Evolutionary conservation across 2,888 invertebrate species (phyloP).

Genomic region (Scaptomyza parva): DNA sequence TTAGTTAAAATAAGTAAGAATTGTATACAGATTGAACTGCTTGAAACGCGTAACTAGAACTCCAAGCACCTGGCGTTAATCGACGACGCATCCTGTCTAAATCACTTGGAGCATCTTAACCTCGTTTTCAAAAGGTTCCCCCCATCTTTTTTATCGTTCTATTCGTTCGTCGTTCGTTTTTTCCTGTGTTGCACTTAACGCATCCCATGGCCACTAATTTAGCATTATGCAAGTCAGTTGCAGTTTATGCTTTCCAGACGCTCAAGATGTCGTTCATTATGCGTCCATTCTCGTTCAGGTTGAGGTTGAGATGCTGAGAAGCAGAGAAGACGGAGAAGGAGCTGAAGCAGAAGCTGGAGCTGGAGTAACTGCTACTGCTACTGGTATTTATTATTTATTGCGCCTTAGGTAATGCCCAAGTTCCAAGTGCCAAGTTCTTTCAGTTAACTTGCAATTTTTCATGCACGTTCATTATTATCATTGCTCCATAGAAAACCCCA

Average conservation of each 20-base stretch:
- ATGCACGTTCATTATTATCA: conserved; percentile 80
- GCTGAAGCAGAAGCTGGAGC: not conserved
- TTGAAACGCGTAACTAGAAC: conserved; percentile 7
- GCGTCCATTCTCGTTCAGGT: conserved; percentile 66
- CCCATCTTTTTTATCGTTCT: not conserved
- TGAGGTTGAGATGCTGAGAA: no score
- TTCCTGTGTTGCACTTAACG: conserved; percentile 32
- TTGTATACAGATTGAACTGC: conserved; percentile 9
- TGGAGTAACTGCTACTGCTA: not conserved
- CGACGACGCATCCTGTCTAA: conserved; percentile 55
- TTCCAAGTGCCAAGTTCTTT: conserved; percentile 65
- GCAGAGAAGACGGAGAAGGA: no score
- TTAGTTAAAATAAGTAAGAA: conserved; percentile 30
- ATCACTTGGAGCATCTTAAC: conserved; percentile 52
- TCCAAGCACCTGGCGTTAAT: conserved; percentile 43
- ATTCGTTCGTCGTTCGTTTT: no score
- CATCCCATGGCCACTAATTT: conserved; percentile 71
- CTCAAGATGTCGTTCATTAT: conserved; percentile 76
- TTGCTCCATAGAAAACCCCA: conserved; percentile 27
- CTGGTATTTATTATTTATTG: conserved; percentile 77
- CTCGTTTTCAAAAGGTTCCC: not conserved
- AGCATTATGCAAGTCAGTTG: conserved; percentile 75
- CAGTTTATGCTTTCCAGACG: conserved; percentile 20
- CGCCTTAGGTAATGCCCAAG: conserved; percentile 77
- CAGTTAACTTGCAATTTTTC: conserved; percentile 77